Conservation (phyloP, 2,888 invertebrate species). For the Trichogramma evanescens region DNA sequence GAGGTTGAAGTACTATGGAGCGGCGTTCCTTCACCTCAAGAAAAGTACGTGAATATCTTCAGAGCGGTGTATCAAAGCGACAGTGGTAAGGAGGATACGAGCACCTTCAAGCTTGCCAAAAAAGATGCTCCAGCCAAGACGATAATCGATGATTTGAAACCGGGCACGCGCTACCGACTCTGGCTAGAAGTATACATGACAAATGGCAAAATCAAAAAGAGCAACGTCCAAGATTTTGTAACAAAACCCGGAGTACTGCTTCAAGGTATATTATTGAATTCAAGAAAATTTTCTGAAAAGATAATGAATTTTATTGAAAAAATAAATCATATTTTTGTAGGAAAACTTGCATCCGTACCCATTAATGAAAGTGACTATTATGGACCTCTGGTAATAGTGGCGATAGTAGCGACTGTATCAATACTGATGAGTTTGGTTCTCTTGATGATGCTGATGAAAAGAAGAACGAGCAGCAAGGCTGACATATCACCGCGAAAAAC, state of each 20-base stretch:
- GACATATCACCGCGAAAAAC: slow-evolving; percentile 78
- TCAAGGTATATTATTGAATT: slow-evolving; percentile 23
- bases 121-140: slow-evolving; percentile 63
- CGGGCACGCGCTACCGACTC: slow-evolving; percentile 76
- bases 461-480: slow-evolving; percentile 61
- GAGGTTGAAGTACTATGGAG: slow-evolving; percentile 75
- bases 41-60: slow-evolving; percentile 84
- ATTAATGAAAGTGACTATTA: slow-evolving; percentile 71
- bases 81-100: slow-evolving; percentile 65
- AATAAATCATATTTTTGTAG: slow-evolving; percentile 34
- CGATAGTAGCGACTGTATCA: slow-evolving; percentile 78
- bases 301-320: slow-evolving; percentile 6
- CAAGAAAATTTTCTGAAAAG: background rate
- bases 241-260: slow-evolving; percentile 66
- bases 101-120: slow-evolving; percentile 69
- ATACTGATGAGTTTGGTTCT: slow-evolving; percentile 75
- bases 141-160: slow-evolving; percentile 62
- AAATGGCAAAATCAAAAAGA: slow-evolving; percentile 83
- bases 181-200: slow-evolving; percentile 87
- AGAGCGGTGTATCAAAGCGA: slow-evolving; percentile 76
- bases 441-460: slow-evolving; percentile 69
- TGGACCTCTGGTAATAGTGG: slow-evolving; percentile 79
- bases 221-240: slow-evolving; percentile 80
- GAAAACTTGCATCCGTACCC: slow-evolving; percentile 53
- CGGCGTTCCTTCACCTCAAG: slow-evolving; percentile 81